Evolutionary conservation across 2,113 vertebrate genomes (phyloP).

Genomic region (Prolemur simus): DNA sequence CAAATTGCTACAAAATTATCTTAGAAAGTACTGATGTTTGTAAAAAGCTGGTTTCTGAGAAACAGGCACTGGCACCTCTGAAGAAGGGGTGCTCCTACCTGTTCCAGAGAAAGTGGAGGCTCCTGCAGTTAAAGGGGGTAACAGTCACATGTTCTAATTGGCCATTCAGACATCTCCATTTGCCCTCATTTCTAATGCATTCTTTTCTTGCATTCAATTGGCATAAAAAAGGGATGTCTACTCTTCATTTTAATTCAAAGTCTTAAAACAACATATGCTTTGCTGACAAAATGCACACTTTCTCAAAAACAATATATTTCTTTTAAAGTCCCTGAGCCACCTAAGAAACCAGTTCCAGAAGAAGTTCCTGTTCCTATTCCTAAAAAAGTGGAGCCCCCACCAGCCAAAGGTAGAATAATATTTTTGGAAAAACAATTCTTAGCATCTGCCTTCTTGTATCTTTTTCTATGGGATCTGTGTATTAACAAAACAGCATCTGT

Average conservation of each 20-base stretch:
- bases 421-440: constrained; percentile 10
- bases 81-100: background rate
- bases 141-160: background rate
- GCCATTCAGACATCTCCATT: background rate
- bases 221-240: background rate
- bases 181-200: background rate
- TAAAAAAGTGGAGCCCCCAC: constrained; percentile 82
- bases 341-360: constrained; percentile 83
- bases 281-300: background rate
- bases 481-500: background rate
- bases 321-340: constrained; percentile 84
- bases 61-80: background rate
- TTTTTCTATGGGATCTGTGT: background rate
- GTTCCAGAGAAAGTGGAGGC: constrained; percentile 61
- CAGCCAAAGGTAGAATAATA: constrained; percentile 83
- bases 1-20: constrained; percentile 39
- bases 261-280: background rate
- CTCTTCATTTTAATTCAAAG: constrained; percentile 30
- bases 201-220: background rate
- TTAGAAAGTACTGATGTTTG: constrained; percentile 64
- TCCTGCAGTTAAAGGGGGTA: background rate
- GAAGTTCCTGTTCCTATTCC: constrained; percentile 80
- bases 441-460: constrained; percentile 33
- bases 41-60: constrained; percentile 60
- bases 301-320: constrained; percentile 53